Base-by-base conservation (phyloP, 2,888 invertebrate genomes). In the Noctua comes region DNA sequence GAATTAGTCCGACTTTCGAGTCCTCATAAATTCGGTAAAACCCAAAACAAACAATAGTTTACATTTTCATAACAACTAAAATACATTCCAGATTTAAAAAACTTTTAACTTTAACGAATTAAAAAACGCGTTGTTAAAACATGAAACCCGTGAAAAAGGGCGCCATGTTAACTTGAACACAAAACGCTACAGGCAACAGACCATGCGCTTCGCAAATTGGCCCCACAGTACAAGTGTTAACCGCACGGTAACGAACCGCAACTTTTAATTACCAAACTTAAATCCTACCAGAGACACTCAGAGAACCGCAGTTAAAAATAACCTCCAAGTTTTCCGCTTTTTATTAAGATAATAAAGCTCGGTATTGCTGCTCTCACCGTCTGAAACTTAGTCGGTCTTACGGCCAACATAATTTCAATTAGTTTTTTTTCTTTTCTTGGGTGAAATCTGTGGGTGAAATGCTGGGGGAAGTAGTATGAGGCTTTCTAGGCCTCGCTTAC, bases 231-330 rank as follows among this genome's bases (percentile, higher is more conserved):
- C 88, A 88, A 90, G 89, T 89, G 92, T 90, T 84, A 88, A 85
- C 85, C 87, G 80, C 84, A 84, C 76, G 79, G 80, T 92, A 92
- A 93, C 92, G 92, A 93, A 91, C 88, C 88, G 85, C 88, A 94
- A 95, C 92, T 95, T 96, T 95, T 95, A 95, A 96, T 95, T 95
- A 95, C 93, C 92, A 89, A 95, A 95, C 94, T 95, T 94, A 92
- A 92, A 91, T 90, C 91, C 89, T 75, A 88, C 87, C 87, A 83
- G 90, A 91, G 91, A 92, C 91, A 92, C 90, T 89, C 89, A 86
- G 91, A 91, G 91, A 94, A 92, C 91, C 91, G 89, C 88, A 88
- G 92, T 84, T 90, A 90, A 92, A 92, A 91, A 91, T 91, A 89
- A 91, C 77, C 89, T 86, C 86, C 81, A 87, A 86, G 86, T 84